These are phyloP conservation scores for Chymomyza amoena DNA, from an alignment of 2,888 invertebrate genomes.

Conservation along the genomic window DNA sequence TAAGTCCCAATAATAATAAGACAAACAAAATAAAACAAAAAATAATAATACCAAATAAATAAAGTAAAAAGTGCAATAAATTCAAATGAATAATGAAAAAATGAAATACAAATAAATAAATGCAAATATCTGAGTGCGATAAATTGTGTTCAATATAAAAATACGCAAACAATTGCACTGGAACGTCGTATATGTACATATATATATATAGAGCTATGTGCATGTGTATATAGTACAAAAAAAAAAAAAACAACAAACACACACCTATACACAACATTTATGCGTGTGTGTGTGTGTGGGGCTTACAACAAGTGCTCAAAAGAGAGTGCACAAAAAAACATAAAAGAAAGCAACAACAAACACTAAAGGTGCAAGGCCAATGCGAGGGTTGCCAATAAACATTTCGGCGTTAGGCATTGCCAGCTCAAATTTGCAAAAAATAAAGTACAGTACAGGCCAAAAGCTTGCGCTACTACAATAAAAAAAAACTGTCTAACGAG, in stretches of 20 bases:
- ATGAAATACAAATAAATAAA: background rate
- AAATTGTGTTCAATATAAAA: background rate
- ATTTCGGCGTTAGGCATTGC: too few relatives aligned
- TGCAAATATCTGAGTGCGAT: background rate
- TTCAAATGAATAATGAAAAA: slow-evolving; percentile 5
- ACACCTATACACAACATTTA: background rate
- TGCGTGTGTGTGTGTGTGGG: slow-evolving; percentile 13
- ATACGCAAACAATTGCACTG: background rate
- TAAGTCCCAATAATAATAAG: too few relatives aligned
- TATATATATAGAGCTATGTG: too few relatives aligned
- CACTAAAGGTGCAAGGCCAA: background rate
- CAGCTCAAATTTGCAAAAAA: too few relatives aligned
- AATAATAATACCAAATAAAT: background rate
- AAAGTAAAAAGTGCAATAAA: background rate
- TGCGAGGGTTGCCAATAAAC: background rate
- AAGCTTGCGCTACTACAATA: too few relatives aligned
- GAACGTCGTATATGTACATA: too few relatives aligned
- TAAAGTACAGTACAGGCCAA: too few relatives aligned
- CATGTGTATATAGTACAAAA: too few relatives aligned
- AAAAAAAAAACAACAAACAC: background rate
- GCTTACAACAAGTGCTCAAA: slow-evolving; percentile 5
- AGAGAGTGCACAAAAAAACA: background rate
- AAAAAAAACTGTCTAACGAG: too few relatives aligned
- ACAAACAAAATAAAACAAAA: too few relatives aligned
- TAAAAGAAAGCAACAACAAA: background rate